Percentiles rank a stretch among this genome's conserved stretches.
Conservation (phyloP, 53 echinoderm and acorn worm species). For the Hippasteria phrygiana region DNA sequence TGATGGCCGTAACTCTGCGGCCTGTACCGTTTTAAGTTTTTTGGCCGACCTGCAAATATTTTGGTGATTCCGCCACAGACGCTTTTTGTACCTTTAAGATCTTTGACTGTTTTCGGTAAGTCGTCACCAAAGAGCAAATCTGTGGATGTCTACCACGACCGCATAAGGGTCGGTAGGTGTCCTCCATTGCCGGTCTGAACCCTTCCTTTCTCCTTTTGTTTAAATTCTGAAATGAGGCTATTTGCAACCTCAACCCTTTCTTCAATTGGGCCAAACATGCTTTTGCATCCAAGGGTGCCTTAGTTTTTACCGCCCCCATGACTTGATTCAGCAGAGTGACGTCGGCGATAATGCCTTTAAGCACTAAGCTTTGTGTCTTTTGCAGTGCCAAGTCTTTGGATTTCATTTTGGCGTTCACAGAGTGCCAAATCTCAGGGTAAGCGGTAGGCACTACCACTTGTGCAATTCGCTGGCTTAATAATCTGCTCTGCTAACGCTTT, state of each 20-base stretch:
- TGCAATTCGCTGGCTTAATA: not conserved
- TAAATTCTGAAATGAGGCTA: constrained; percentile 13
- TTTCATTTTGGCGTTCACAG: constrained; percentile 6
- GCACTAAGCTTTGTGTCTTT: not conserved
- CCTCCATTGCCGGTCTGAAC: not conserved
- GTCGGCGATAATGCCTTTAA: not conserved
- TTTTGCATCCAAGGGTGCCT: not conserved
- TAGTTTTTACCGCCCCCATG: not conserved
- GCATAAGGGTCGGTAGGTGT: constrained; percentile 15
- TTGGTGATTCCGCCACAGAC: no score
- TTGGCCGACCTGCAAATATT: no score
- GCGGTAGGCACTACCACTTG: not conserved
- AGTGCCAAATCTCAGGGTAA: not conserved
- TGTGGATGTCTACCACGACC: constrained; percentile 3
- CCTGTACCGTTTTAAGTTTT: no score
- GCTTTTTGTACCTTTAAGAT: no score
- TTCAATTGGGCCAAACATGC: not conserved
- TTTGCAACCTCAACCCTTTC: constrained; percentile 4
- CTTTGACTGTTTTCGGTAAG: not conserved
- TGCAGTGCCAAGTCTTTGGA: not conserved
- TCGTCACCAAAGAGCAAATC: constrained; percentile 1
- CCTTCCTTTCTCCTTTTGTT: constrained; percentile 14
- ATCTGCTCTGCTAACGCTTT: no score
- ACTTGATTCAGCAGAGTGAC: constrained; percentile 4
- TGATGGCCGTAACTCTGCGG: not conserved